These are phyloP conservation scores for Sceloporus tristichus DNA, from an alignment of 2,113 vertebrate genomes.

Conservation along the genomic window DNA sequence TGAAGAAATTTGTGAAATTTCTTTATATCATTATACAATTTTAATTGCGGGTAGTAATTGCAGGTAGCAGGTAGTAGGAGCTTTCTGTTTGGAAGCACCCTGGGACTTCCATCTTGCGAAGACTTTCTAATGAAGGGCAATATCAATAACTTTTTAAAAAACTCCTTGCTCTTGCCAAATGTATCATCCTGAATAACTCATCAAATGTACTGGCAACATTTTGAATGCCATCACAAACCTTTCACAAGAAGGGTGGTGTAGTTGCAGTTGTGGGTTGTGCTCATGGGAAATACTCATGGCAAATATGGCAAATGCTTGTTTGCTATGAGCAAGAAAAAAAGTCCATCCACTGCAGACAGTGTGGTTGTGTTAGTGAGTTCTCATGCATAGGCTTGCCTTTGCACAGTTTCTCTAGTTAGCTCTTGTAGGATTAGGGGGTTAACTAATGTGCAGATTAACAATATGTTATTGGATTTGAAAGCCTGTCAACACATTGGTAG, in stretches of 20 bases:
- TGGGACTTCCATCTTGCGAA: no score
- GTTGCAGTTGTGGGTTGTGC: not conserved
- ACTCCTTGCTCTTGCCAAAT: not conserved
- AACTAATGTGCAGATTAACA: constrained; percentile 19
- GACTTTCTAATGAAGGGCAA: not conserved
- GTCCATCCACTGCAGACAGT: not conserved
- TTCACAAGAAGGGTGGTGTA: not conserved
- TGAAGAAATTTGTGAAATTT: no score
- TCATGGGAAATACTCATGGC: not conserved
- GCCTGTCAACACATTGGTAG: constrained; percentile 32
- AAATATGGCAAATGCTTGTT: not conserved
- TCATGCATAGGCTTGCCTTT: not conserved
- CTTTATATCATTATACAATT: no score
- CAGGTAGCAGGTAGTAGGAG: no score
- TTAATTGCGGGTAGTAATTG: no score
- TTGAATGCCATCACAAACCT: not conserved
- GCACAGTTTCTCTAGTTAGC: not conserved
- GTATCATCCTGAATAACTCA: not conserved
- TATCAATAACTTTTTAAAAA: not conserved
- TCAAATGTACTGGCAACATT: not conserved
- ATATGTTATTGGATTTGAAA: constrained; percentile 38
- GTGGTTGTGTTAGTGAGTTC: not conserved
- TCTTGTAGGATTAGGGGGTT: not conserved
- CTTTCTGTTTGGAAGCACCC: no score
- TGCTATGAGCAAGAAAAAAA: not conserved